These are phyloP conservation scores for Gallirallus australis DNA, from an alignment of 2,797 vertebrate species.

Conservation along the genomic window DNA sequence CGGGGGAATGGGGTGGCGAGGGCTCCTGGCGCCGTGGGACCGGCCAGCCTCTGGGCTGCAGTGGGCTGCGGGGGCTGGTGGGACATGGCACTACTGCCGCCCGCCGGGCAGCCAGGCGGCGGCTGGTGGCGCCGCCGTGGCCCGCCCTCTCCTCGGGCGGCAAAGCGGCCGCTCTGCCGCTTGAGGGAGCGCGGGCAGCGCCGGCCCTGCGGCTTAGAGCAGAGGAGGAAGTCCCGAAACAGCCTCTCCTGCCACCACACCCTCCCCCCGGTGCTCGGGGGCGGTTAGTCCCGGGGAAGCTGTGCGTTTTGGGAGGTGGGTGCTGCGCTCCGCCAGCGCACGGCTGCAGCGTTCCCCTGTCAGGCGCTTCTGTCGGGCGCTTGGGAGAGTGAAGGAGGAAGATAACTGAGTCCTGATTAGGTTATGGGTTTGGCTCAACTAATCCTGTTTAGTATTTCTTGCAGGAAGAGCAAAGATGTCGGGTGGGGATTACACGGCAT, in stretches of 20 bases:
- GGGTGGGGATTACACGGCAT: fast-evolving
- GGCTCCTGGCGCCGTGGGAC: fast-evolving
- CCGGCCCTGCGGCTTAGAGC: no score
- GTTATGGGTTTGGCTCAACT: not conserved
- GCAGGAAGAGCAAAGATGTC: not conserved
- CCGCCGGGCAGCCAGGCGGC: not conserved
- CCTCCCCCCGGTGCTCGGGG: no score
- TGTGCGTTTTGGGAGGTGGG: fast-evolving
- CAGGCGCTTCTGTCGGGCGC: fast-evolving
- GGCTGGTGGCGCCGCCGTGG: not conserved
- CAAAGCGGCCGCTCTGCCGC: not conserved
- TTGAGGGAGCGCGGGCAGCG: no score
- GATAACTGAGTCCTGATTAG: not conserved
- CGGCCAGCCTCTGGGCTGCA: fast-evolving
- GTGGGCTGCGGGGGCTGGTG: no score
- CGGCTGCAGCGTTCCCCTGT: not conserved
- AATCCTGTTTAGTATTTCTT: not conserved
- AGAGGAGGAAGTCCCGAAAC: no score
- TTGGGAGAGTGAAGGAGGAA: not conserved
- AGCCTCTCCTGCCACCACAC: no score
- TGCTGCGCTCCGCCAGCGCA: not conserved
- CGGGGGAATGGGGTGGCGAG: fast-evolving
- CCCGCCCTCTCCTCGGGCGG: not conserved
- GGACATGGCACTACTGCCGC: not conserved
- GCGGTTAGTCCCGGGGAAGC: no score